Conservation (phyloP, 1,140 invertebrate genomes). For the Magallana angulata region DNA sequence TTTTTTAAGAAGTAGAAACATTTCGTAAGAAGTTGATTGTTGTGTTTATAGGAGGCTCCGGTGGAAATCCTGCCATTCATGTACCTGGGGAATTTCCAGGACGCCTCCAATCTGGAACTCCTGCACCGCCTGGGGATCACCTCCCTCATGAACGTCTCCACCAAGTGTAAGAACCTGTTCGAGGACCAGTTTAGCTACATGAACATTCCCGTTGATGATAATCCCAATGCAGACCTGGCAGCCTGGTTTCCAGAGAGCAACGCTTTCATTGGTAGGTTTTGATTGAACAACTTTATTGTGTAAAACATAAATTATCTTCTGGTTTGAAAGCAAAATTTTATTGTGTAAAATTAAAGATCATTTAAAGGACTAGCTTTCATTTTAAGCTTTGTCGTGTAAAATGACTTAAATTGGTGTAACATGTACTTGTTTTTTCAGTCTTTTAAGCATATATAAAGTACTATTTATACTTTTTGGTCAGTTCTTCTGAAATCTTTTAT, state of each 20-base stretch:
- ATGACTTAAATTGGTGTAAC: no score
- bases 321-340: no score
- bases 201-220: slow-evolving; percentile 79
- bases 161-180: slow-evolving; percentile 78
- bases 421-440: no score
- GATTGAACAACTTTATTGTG: background rate
- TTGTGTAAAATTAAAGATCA: no score
- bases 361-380: no score
- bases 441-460: no score
- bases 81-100: slow-evolving; percentile 77
- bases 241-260: slow-evolving; percentile 78
- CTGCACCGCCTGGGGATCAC: slow-evolving; percentile 78
- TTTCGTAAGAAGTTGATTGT: no score
- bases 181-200: slow-evolving; percentile 78
- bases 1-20: no score
- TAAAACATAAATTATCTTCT: no score
- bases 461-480: no score
- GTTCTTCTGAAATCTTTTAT: no score
- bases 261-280: slow-evolving; percentile 78
- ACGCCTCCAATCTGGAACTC: slow-evolving; percentile 74
- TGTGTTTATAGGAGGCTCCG: slow-evolving; percentile 52
- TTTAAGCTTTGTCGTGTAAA: no score
- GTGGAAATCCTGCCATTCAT: slow-evolving; percentile 79
- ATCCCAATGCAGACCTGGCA: slow-evolving; percentile 74
- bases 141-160: slow-evolving; percentile 79